A percentile compares a stretch with the other conserved stretches of the same genome.
Conservation (phyloP, 2,888 invertebrate species). For the Aricia artaxerxes region DNA sequence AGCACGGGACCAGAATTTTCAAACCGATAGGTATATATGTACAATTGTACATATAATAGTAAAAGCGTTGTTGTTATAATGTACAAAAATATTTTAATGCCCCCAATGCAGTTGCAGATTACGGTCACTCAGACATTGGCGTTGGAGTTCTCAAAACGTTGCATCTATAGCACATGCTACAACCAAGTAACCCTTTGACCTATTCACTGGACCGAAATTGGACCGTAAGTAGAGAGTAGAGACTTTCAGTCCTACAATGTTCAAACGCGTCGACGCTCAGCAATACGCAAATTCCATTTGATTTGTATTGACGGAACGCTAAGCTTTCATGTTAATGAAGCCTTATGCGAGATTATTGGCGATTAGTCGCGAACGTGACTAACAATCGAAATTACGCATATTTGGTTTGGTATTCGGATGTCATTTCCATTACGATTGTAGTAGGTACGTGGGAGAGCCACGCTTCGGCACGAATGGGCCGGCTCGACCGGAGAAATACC, state of each 20-base stretch:
- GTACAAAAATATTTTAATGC: no score
- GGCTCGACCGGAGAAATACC: no score
- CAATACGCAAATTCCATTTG: not conserved
- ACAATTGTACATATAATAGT: no score
- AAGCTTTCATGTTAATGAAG: conserved; percentile 14
- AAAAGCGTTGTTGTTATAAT: no score
- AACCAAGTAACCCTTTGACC: not conserved
- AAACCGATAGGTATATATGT: no score
- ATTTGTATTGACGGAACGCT: conserved; percentile 3
- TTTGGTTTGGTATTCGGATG: not conserved
- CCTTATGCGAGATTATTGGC: conserved; percentile 3
- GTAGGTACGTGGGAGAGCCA: not conserved
- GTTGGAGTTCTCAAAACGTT: not conserved
- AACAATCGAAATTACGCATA: not conserved
- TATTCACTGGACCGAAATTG: not conserved
- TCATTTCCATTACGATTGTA: not conserved
- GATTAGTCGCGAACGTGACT: not conserved
- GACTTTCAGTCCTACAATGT: not conserved
- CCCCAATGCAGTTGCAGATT: no score
- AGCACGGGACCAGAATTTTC: no score
- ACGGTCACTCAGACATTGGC: no score
- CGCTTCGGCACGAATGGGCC: no score
- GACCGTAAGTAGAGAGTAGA: not conserved
- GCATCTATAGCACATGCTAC: not conserved
- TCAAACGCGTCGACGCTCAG: not conserved